Percentiles rank a stretch among this genome's conserved stretches.
These are phyloP conservation scores for Drosophila percnosoma DNA, from an alignment of 2,888 invertebrate species.

Conservation along the genomic window DNA sequence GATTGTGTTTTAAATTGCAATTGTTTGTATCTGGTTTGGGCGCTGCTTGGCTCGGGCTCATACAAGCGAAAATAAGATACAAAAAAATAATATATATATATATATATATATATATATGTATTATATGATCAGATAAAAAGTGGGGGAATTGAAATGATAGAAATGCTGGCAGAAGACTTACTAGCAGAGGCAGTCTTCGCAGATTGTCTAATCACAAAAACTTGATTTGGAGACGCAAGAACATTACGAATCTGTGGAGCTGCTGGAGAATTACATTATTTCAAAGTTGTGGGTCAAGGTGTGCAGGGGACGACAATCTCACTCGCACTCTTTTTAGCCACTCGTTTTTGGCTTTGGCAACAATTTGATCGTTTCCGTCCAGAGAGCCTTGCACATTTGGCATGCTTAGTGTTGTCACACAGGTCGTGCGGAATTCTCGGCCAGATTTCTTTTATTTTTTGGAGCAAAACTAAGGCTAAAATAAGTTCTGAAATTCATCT, in stretches of 20 bases:
- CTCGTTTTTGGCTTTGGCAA: not conserved
- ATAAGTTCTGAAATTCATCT: not conserved
- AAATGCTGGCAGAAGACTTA: not conserved
- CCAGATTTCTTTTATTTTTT: not conserved
- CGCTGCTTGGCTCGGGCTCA: not conserved
- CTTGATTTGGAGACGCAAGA: not conserved
- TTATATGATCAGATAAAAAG: not conserved
- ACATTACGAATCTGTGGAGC: not conserved
- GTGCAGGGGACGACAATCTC: not conserved
- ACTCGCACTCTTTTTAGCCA: not conserved
- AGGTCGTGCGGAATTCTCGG: not conserved
- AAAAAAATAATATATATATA: not conserved
- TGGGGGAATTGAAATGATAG: no score
- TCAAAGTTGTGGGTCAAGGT: not conserved
- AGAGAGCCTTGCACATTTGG: not conserved
- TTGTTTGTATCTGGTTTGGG: not conserved
- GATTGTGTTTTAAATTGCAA: constrained; percentile 36
- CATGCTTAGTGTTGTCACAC: not conserved
- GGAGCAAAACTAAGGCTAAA: not conserved
- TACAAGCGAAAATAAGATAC: not conserved
- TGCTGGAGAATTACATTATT: not conserved
- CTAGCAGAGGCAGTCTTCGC: not conserved
- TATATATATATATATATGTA: no score
- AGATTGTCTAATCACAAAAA: not conserved
- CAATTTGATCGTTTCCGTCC: accelerated